Conservation (phyloP, 1,140 invertebrate species). For the Meloidogyne hapla region DNA sequence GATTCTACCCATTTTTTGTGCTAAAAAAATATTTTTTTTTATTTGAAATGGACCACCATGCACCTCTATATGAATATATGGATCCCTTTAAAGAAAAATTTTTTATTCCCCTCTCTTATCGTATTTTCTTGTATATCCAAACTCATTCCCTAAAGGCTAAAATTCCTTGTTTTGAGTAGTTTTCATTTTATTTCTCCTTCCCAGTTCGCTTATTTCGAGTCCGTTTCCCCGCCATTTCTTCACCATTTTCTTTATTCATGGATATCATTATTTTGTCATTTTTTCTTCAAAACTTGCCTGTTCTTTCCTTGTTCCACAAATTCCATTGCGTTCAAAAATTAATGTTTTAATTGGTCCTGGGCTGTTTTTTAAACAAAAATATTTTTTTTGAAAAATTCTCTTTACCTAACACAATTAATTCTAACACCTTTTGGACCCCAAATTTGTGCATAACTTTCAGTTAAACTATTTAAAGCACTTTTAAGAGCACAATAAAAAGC, state of each 20-base stretch:
- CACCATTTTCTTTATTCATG: too few species aligned
- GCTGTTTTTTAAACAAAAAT: neutral
- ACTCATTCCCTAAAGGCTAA: too few species aligned
- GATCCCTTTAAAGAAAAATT: too few species aligned
- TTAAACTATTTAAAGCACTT: constrained; percentile 14
- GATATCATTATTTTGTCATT: too few species aligned
- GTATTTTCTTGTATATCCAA: too few species aligned
- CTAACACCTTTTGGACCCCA: constrained; percentile 10
- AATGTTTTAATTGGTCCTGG: constrained; percentile 16
- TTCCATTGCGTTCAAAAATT: constrained; percentile 16
- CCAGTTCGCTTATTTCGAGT: too few species aligned
- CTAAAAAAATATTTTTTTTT: neutral
- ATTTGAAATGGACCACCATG: too few species aligned
- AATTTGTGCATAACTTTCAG: constrained; percentile 14
- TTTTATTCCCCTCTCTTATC: too few species aligned
- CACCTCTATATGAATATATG: too few species aligned
- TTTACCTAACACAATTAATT: constrained; percentile 6
- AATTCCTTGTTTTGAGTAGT: too few species aligned
- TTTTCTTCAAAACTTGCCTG: neutral
- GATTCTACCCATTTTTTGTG: constrained; percentile 15
- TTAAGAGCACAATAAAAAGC: constrained; percentile 20
- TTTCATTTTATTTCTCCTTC: too few species aligned
- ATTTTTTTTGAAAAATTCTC: neutral
- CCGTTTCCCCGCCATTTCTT: too few species aligned
- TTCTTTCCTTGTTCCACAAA: constrained; percentile 13